phyloP scores from a whole-genome alignment of 2,113 vertebrate genomes.

The Pandion haliaetus region DNA sequence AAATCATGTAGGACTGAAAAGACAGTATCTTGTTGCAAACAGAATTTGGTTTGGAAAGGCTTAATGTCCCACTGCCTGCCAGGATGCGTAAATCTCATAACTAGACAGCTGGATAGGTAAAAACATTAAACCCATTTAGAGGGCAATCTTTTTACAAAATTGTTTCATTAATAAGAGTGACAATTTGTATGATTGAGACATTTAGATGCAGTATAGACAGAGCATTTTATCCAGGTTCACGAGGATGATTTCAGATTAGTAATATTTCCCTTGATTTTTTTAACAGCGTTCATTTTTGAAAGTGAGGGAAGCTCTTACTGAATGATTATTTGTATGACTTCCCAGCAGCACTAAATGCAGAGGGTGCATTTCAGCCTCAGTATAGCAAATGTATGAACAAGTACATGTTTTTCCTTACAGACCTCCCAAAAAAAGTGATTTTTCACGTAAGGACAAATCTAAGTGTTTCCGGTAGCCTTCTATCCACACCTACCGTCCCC shows the following conservation, averaged over 20 bases:
- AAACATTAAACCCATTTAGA: conserved; percentile 71
- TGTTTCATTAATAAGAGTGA: conserved; percentile 77
- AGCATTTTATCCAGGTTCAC: conserved; percentile 58
- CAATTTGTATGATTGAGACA: conserved; percentile 72
- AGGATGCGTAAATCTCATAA: conserved; percentile 58
- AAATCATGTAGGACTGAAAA: conserved; percentile 67
- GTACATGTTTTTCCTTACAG: neutral
- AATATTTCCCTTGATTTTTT: conserved; percentile 48
- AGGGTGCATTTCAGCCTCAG: neutral
- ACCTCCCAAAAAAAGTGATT: neutral
- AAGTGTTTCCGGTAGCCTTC: conserved; percentile 64
- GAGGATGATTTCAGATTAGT: conserved; percentile 46
- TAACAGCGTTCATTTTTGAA: conserved; percentile 45
- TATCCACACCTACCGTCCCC: conserved; percentile 46
- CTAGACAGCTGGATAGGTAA: conserved; percentile 64
- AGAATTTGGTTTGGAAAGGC: conserved; percentile 64
- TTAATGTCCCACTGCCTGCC: conserved; percentile 49
- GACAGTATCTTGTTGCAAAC: conserved; percentile 64
- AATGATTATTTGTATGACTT: conserved; percentile 29
- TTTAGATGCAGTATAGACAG: conserved; percentile 65
- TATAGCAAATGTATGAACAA: neutral
- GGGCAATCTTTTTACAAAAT: conserved; percentile 71
- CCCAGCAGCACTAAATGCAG: conserved; percentile 21
- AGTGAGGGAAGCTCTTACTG: conserved; percentile 11
- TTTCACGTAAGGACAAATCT: conserved; percentile 56